Evolutionary conservation across 92 coral and sea anemone genomes (phyloP).

Genomic region (Epizoanthus rinbou): DNA sequence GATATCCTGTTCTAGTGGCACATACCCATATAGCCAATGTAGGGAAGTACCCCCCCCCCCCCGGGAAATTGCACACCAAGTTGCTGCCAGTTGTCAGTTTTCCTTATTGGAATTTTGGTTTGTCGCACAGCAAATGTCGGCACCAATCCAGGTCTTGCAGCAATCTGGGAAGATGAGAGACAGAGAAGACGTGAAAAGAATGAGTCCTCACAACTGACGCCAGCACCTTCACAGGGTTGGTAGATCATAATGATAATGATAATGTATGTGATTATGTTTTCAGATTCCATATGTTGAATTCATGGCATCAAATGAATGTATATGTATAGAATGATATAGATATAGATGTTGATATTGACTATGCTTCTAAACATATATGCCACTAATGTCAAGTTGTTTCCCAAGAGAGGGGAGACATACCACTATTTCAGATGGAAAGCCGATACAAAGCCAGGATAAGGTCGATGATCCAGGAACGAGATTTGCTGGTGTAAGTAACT

Average conservation of each 20-base stretch:
- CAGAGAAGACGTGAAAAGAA: conserved; percentile 79
- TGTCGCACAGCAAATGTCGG: conserved; percentile 73
- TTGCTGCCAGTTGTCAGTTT: background rate
- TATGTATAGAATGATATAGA: background rate
- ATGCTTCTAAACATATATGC: background rate
- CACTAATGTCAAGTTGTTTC: background rate
- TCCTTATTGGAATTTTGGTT: background rate
- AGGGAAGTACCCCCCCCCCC: no score
- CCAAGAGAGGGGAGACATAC: conserved; percentile 79
- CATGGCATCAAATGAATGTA: background rate
- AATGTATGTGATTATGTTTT: no score
- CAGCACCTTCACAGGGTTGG: conserved; percentile 80
- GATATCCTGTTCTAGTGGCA: no score
- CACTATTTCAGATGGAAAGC: conserved; percentile 66
- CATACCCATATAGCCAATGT: no score
- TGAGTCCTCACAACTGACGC: conserved; percentile 67
- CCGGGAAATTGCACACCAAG: no score
- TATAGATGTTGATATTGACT: background rate
- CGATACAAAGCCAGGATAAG: conserved; percentile 75
- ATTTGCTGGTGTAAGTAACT: conserved; percentile 71
- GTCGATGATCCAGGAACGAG: conserved; percentile 77
- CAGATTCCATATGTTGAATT: no score
- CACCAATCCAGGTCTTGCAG: conserved; percentile 87
- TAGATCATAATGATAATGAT: background rate
- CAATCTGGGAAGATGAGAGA: conserved; percentile 97